Conservation (phyloP, 2,888 invertebrate genomes). For the Epinotia bilunana region DNA sequence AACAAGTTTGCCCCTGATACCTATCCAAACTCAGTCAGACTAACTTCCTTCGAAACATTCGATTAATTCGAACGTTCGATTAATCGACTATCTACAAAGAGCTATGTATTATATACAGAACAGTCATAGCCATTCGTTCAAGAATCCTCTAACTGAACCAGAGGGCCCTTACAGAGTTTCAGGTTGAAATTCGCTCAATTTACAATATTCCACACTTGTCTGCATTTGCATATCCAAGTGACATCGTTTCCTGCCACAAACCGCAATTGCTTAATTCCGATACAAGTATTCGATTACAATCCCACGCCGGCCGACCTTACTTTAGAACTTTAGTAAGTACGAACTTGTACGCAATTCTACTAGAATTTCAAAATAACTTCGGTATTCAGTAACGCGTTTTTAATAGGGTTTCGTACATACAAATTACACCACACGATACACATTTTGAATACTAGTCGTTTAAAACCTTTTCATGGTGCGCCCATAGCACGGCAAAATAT, state of each 20-base stretch:
- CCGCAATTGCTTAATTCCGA: conserved; percentile 30
- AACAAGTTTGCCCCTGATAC: no score
- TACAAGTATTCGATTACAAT: conserved; percentile 26
- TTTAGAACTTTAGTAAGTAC: conserved; percentile 2
- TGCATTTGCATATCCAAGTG: conserved; percentile 4
- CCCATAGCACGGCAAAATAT: no score
- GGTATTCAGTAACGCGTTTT: conserved; percentile 15
- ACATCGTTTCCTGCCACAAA: conserved; percentile 27
- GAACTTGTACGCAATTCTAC: conserved; percentile 8
- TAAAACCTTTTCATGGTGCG: no score
- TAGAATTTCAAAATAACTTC: conserved; percentile 9
- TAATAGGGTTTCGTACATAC: background rate
- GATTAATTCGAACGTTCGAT: no score
- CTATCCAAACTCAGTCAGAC: no score
- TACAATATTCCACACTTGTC: background rate
- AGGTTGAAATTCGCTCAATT: background rate
- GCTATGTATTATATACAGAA: background rate
- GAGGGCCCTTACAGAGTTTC: background rate
- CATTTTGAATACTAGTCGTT: no score
- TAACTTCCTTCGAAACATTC: no score
- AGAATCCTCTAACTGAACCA: background rate
- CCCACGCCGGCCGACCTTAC: conserved; percentile 24
- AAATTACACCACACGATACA: background rate
- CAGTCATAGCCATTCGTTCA: background rate
- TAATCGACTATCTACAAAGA: no score